These are phyloP conservation scores for Porites divaricata DNA, from an alignment of 92 coral and sea anemone genomes.

Conservation along the genomic window DNA sequence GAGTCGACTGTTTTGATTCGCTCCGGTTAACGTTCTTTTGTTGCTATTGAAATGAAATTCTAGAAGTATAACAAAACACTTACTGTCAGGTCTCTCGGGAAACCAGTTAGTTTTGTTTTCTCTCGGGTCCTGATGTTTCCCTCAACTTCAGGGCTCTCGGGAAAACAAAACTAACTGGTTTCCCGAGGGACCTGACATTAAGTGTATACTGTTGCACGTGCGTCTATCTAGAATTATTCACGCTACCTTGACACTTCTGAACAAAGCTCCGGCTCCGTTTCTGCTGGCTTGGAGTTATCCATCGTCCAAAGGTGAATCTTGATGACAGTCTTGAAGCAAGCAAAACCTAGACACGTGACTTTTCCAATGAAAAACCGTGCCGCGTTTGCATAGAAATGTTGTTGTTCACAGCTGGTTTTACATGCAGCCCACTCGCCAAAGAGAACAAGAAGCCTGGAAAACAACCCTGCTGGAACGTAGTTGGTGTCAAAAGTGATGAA, in stretches of 20 bases:
- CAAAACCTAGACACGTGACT: conserved; percentile 7
- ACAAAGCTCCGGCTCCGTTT: conserved; percentile 1
- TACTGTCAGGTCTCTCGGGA: too few species aligned
- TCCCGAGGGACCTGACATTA: too few species aligned
- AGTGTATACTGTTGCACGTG: too few species aligned
- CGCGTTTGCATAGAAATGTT: conserved; percentile 17
- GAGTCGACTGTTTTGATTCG: too few species aligned
- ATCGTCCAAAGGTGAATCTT: conserved; percentile 25
- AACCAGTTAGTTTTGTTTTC: too few species aligned
- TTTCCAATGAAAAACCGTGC: conserved; percentile 36
- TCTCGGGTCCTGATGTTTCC: too few species aligned
- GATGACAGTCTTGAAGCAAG: conserved; percentile 7
- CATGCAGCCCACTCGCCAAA: conserved; percentile 24
- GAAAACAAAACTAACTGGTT: too few species aligned
- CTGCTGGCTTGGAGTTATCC: conserved; percentile 11
- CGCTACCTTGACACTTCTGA: conserved; percentile 18
- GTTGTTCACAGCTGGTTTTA: conserved; percentile 19
- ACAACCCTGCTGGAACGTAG: conserved; percentile 36
- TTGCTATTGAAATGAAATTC: too few species aligned
- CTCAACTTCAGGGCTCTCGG: too few species aligned
- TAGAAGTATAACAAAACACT: too few species aligned
- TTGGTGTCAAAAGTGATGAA: conserved; percentile 29
- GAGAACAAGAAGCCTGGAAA: conserved; percentile 30
- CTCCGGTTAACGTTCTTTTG: too few species aligned
- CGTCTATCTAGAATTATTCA: background rate